Base-by-base conservation (phyloP, 2,797 vertebrate species). In the Pygocentrus nattereri region DNA sequence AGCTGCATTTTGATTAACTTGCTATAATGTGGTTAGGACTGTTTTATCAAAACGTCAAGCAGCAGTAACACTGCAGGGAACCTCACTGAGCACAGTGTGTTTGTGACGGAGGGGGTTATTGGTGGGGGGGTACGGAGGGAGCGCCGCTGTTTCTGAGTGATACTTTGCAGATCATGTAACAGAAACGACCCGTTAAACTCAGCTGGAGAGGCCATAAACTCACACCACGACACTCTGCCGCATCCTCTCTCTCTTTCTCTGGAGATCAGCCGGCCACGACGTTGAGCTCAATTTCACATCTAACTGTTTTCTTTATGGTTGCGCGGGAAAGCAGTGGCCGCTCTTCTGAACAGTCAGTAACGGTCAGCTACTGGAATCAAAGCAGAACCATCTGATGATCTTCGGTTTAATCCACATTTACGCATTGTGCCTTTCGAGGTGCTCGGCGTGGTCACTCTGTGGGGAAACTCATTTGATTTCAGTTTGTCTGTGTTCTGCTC, bases 91-190 rank as follows among this genome's bases (percentile, higher is more conserved):
- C 34, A 38, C 34, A 6, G 50, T 69, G 76, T 70, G 76, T 78
- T 30, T 27, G 38, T 74, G 65, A 38, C 31, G 25, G 49, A 25
- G 19, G 67, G 76, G 47, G 49, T 52, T 73, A 25, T 64, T 52
- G 71, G 52, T 62, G 61, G 68, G 31, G 52, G 47, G 23, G 21
- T 84, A 91, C 89, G 90, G 90, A 82, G 89, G 69, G 3, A 72
- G 86, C 87, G 91, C 71, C 65, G 64, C 49, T 67, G 34, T 41
- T 49, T 92, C 91, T 82, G 61, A 89, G 78, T 89, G 93, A 92
- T 93, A 94, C 93, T 92, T 90, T 88, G 87, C 91, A 89, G 93
- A 90, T 95, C 92, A 65, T 90, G 92, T 94, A 93, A 93, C 95
- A 93, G 64, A 93, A 93, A 93, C 89, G 90, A 90, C 86, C 86